Evolutionary conservation across 2,113 vertebrate species (phyloP), one percentile per base, ranked within the genome.

Genomic region (Rhadina sibilatrix): DNA sequence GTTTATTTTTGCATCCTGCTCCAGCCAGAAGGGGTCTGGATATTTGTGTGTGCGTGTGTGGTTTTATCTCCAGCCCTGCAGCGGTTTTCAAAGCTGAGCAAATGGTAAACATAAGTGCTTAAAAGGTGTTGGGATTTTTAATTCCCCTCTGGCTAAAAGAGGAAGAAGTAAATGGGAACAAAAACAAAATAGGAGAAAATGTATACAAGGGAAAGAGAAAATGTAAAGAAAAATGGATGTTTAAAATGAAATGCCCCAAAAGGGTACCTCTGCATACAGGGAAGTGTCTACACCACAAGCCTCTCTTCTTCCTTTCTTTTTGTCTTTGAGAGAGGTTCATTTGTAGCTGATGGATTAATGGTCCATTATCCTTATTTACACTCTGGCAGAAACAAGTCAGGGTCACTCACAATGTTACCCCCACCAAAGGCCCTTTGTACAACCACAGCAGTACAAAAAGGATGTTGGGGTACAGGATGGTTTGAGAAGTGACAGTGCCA

Each of bases 51-150:
- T 23, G 50, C 27, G 6, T 8, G 12, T 46, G 35, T 72, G 66
- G 93, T 91, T 95, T 95, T 91, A 96, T 96, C 95, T 94, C 89
- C 69, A 59, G 42, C 91, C 93, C 89, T 87, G 76, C 76, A 78
- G 96, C 3, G 1, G 47, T 89, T 96, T 95, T 81, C 52, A 80
- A 94, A 96, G 89, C 93, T 11, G 33, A 94, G 47, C 0, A 2
- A 87, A 84, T 54, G 74, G 76, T 95, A 89, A 97, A 84, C 52
- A 81, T 53, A 79, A 87, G 86, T 70, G 76, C 76, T 91, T 93
- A 82, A 88, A 93, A 95, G 69, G 56, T 84, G 42, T 40, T 28
- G 49, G 13, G 3, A 8, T 85, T 80, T 74, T 81, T 79, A 84
- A 83, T 87, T 63, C 22, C 42, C 72, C 74, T 92, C 69, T 87